Percentiles rank a stretch among this genome's conserved stretches.
Evolutionary conservation across 2,797 vertebrate genomes (phyloP).

Genomic region (Spinus olivaceus): DNA sequence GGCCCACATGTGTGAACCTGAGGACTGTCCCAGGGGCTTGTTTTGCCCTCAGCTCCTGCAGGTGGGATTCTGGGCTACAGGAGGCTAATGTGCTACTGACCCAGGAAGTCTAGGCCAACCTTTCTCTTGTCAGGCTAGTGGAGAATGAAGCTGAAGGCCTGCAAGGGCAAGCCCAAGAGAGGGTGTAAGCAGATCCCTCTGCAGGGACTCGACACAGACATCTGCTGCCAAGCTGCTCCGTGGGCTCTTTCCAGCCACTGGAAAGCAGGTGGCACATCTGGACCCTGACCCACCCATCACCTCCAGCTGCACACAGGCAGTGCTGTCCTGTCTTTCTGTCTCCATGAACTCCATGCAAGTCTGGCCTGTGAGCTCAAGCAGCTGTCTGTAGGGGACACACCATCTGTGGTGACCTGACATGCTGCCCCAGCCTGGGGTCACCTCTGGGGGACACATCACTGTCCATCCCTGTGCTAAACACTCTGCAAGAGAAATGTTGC

Average conservation of each 20-base stretch:
- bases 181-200: background rate
- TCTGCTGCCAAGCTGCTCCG: background rate
- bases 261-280: background rate
- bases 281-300: background rate
- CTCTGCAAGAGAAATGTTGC: background rate
- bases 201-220: background rate
- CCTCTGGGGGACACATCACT: background rate
- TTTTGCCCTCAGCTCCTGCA: background rate
- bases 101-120: background rate
- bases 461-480: background rate
- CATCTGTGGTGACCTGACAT: background rate
- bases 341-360: background rate
- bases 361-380: background rate
- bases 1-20: background rate
- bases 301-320: background rate
- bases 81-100: background rate
- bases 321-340: background rate
- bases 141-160: background rate
- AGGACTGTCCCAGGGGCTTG: background rate
- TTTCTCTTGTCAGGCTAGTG: background rate
- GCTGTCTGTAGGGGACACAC: background rate
- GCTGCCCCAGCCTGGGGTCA: background rate
- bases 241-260: background rate
- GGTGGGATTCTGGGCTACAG: background rate
- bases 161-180: background rate